phyloP scores from a whole-genome alignment of 2,113 vertebrate species.

The Poicephalus gulielmi region DNA sequence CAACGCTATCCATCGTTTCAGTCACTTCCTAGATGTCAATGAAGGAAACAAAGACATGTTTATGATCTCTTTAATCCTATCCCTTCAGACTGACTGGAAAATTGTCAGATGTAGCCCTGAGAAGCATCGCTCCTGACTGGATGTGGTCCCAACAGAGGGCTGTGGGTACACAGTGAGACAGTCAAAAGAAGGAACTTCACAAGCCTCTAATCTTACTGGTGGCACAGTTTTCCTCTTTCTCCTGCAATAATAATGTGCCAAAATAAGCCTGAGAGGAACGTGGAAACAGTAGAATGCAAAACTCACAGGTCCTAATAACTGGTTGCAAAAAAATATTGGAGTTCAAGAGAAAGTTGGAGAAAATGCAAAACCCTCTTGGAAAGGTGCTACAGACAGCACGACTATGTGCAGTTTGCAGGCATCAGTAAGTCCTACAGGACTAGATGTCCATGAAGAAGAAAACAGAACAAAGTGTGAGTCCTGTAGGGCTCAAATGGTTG shows the following conservation, averaged over 20 bases:
- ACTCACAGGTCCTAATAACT: not conserved
- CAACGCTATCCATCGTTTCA: not conserved
- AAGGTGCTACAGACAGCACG: not conserved
- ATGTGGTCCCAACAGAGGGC: not conserved
- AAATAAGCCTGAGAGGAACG: not conserved
- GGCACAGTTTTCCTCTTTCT: not conserved
- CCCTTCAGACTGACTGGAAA: not conserved
- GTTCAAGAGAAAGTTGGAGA: not conserved
- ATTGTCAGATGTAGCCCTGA: not conserved
- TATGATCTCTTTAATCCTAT: not conserved
- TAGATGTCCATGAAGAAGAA: not conserved
- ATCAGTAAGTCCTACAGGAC: not conserved
- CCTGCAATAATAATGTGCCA: not conserved
- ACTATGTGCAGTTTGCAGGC: not conserved
- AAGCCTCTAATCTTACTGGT: not conserved
- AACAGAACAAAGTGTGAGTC: not conserved
- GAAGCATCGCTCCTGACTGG: not conserved
- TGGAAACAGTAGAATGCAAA: not conserved
- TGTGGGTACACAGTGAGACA: not conserved
- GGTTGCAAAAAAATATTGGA: not conserved
- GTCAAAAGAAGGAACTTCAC: not conserved
- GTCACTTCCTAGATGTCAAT: not conserved
- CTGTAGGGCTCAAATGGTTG: not conserved
- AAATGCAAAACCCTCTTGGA: not conserved
- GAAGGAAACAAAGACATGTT: not conserved